phyloP scores from a whole-genome alignment of 2,113 vertebrate genomes.

The Salvelinus sp. region DNA sequence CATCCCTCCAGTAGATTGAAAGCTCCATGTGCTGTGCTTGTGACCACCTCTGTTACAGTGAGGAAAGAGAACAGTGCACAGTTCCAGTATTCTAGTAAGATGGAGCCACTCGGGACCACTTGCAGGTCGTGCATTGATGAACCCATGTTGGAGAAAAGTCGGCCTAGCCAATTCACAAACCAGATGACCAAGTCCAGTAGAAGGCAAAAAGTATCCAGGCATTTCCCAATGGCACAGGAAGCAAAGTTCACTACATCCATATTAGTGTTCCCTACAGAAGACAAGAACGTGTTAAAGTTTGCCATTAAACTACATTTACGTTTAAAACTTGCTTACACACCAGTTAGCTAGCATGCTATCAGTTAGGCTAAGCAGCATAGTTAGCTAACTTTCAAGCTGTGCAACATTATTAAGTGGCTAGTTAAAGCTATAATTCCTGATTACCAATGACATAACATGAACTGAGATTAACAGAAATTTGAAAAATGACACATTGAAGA shows the following conservation, averaged over 20 bases:
- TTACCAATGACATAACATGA: background rate
- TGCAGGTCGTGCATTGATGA: constrained; percentile 68
- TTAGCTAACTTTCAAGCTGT: background rate
- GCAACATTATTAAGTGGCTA: background rate
- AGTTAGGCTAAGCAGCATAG: background rate
- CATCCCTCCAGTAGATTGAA: constrained; percentile 53
- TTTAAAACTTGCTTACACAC: background rate
- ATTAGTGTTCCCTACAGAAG: constrained; percentile 10
- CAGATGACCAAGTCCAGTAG: constrained; percentile 79
- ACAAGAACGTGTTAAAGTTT: background rate
- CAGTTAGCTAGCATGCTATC: background rate
- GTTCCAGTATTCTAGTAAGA: constrained; percentile 70
- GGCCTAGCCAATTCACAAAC: constrained; percentile 71
- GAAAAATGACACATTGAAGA: no score
- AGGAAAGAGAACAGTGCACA: constrained; percentile 58
- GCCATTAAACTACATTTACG: background rate
- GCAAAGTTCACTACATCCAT: constrained; percentile 76
- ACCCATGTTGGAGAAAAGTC: constrained; percentile 65
- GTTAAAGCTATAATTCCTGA: background rate
- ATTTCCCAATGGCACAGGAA: constrained; percentile 66
- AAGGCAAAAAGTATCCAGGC: constrained; percentile 74
- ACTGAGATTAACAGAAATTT: no score
- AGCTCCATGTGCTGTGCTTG: constrained; percentile 45
- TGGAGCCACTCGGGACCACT: constrained; percentile 50
- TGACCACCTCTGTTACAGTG: constrained; percentile 47